phyloP scores from a whole-genome alignment of 2,797 vertebrate genomes.

The Cyprinodon diabolis region DNA sequence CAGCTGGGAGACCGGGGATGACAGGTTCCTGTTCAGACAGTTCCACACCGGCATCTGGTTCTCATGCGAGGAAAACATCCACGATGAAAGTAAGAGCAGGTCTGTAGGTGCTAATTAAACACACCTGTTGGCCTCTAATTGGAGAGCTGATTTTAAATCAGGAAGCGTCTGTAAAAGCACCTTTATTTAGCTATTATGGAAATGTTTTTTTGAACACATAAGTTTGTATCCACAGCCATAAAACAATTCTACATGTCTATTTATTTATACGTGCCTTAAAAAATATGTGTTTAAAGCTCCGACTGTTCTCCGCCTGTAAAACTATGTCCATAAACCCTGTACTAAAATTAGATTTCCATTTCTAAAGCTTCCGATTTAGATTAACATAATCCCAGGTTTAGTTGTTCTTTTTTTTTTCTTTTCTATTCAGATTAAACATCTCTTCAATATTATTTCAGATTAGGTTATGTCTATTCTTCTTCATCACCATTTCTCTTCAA shows the following conservation, averaged over 20 bases:
- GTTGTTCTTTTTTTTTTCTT: neutral
- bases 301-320: neutral
- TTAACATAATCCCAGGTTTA: no score
- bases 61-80: constrained; percentile 92
- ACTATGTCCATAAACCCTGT: neutral
- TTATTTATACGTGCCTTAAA: neutral
- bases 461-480: neutral
- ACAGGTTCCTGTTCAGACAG: constrained; percentile 90
- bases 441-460: neutral
- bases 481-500: neutral
- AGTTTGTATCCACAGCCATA: neutral
- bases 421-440: neutral
- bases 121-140: neutral
- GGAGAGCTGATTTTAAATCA: neutral
- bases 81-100: constrained; percentile 86
- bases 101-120: constrained; percentile 17
- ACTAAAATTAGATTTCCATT: neutral
- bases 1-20: constrained; percentile 97
- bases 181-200: neutral
- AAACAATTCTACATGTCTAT: neutral
- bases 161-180: neutral
- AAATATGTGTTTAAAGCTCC: neutral
- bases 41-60: constrained; percentile 97
- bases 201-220: neutral
- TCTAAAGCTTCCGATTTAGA: neutral